Evolutionary conservation across 1,140 invertebrate species (phyloP).

Genomic region (Euwallacea similis): DNA sequence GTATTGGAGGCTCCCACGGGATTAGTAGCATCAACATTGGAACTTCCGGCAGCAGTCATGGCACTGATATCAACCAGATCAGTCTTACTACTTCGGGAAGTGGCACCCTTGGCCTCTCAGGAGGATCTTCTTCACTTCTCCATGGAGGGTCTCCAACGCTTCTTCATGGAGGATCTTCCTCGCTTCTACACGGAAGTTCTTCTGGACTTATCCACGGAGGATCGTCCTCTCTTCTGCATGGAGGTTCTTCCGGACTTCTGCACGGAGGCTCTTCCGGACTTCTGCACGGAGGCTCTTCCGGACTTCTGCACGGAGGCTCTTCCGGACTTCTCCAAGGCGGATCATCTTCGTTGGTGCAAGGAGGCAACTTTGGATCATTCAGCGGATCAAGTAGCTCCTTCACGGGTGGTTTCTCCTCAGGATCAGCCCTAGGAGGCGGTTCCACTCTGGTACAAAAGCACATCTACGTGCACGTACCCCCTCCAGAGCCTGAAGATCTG

Average conservation of each 20-base stretch:
- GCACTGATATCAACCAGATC: background rate
- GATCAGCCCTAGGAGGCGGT: constrained; percentile 37
- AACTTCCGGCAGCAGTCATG: background rate
- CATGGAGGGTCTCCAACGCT: background rate
- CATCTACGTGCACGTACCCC: constrained; percentile 72
- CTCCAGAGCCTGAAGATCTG: constrained; percentile 72
- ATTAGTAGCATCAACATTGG: constrained; percentile 24
- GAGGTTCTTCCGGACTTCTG: background rate
- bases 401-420: constrained; percentile 42
- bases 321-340: background rate
- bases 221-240: background rate
- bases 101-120: background rate
- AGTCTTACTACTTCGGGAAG: constrained; percentile 21
- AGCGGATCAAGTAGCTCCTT: constrained; percentile 20
- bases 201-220: background rate
- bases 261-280: background rate
- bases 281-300: background rate
- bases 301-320: background rate
- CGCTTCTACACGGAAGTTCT: background rate
- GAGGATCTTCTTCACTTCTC: background rate
- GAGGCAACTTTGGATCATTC: background rate
- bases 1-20: constrained; percentile 35
- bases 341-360: background rate
- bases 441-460: constrained; percentile 67
- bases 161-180: background rate